Evolutionary conservation across 2,797 vertebrate species (phyloP).

Genomic region (Fringilla coelebs): DNA sequence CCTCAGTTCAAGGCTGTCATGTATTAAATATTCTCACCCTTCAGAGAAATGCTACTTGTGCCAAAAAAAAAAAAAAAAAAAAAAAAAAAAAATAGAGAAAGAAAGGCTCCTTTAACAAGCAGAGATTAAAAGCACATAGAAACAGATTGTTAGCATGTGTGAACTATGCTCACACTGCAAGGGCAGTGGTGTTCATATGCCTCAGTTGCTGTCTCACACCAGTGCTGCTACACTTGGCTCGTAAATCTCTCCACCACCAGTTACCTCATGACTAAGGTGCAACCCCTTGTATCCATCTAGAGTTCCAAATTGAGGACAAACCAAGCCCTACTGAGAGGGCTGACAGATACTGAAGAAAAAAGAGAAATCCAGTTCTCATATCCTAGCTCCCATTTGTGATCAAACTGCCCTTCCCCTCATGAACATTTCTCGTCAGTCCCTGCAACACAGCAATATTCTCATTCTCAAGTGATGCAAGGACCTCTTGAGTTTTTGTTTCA

Average conservation of each 20-base stretch:
- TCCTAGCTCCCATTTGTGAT: not conserved
- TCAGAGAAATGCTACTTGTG: rapidly evolving
- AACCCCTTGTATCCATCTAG: not conserved
- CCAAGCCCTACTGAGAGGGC: not conserved
- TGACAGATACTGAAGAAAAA: not conserved
- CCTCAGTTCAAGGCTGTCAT: not conserved
- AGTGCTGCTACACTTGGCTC: not conserved
- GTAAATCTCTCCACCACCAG: not conserved
- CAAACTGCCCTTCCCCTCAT: not conserved
- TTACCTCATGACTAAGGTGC: not conserved
- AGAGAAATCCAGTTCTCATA: not conserved
- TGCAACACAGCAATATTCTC: not conserved
- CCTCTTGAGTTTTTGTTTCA: not conserved
- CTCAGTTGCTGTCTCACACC: not conserved
- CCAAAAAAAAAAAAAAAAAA: too few species aligned
- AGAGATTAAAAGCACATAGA: not conserved
- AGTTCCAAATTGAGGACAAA: not conserved
- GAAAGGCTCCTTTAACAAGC: not conserved
- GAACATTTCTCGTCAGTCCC: not conserved
- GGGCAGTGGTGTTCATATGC: rapidly evolving
- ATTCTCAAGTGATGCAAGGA: not conserved
- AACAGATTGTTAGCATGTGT: not conserved
- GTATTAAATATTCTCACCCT: not conserved
- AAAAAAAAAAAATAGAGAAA: too few species aligned
- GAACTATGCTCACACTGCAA: not conserved